Evolutionary conservation across 1,140 invertebrate genomes (phyloP).

Genomic region (Drosophila punjabiensis): DNA sequence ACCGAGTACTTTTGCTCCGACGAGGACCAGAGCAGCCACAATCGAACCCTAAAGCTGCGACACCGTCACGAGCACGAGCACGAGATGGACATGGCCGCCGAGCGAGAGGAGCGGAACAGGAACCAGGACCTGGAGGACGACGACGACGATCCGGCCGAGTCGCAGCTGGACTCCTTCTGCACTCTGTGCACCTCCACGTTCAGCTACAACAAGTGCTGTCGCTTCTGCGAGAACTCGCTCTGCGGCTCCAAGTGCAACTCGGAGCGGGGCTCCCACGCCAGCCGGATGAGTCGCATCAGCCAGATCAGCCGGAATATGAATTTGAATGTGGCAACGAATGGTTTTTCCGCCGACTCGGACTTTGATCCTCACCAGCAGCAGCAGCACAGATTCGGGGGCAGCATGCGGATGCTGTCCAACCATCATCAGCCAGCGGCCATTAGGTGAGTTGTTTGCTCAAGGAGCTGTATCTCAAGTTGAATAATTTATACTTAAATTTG

Average conservation of each 20-base stretch:
- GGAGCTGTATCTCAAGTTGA: background rate
- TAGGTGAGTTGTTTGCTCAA: conserved; percentile 44
- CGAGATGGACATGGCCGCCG: conserved; percentile 26
- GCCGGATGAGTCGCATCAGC: conserved; percentile 53
- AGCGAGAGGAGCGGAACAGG: conserved; percentile 13
- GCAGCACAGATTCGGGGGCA: conserved; percentile 48
- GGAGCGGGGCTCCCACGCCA: conserved; percentile 67
- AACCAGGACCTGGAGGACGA: conserved; percentile 12
- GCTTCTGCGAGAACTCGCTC: conserved; percentile 76
- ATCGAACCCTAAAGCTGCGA: conserved; percentile 49
- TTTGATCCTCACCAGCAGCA: conserved; percentile 23
- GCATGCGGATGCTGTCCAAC: conserved; percentile 36
- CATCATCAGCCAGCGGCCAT: conserved; percentile 54
- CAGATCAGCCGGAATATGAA: conserved; percentile 28
- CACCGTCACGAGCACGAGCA: conserved; percentile 14
- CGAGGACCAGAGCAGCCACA: conserved; percentile 73
- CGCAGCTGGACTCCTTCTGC: conserved; percentile 80
- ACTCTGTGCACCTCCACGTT: conserved; percentile 83
- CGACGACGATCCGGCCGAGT: conserved; percentile 49
- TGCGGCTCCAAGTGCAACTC: conserved; percentile 83
- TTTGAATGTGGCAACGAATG: conserved; percentile 7
- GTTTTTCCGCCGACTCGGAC: conserved; percentile 24
- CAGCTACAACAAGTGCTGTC: conserved; percentile 82
- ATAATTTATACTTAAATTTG: background rate
- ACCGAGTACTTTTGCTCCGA: conserved; percentile 75